Base-by-base conservation (phyloP, 2,797 vertebrate genomes). In the Anableps anableps region DNA sequence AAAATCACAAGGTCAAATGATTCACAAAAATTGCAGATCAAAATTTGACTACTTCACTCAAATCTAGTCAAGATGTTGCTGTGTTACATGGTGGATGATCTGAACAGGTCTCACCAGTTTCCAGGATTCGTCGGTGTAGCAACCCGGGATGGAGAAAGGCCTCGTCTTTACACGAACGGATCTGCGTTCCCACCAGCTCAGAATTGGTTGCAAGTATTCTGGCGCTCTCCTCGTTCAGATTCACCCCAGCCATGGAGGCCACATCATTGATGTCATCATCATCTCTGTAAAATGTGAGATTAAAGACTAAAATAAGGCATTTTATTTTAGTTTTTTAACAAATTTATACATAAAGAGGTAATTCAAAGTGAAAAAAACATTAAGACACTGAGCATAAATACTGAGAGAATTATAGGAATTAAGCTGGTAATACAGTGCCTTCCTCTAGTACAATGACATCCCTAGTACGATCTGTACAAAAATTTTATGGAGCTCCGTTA, bases 211-310 rank as follows among this genome's bases (percentile, higher is more conserved):
- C 97, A 80, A 97, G 90, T 92, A 98, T 97, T 82, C 96, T 94
- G 3, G 96, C 97, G 47, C 94, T 97, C 92, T 98, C 96, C 89
- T 97, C 97, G n/a, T 94, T 96, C 80, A 97, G 94, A 88, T 97
- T 97, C 77, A 98, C 96, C 0, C 97, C 97, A 31, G 97, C 97
- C 97, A 98, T 97, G 82, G 96, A 97, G 29, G 96, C 95, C 85
- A 97, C 97, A 26, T 97, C 96, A n/a, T 97, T 97, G 89, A 97
- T 96, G 94, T 98, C 97, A 26, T 97, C 97, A 0, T 98, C 97
- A 23, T 97, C 97, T 93, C 97, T 98, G 89, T 60, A 87, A 80
- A 23, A 34, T 3, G 1, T 83, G 0, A 72, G 13, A 72, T 6
- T 7, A 14, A 3, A 45, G 31, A 83, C 84, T 38, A 38, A 68